Base-by-base conservation (phyloP, 2,888 invertebrate species). In the Thereva unica region DNA sequence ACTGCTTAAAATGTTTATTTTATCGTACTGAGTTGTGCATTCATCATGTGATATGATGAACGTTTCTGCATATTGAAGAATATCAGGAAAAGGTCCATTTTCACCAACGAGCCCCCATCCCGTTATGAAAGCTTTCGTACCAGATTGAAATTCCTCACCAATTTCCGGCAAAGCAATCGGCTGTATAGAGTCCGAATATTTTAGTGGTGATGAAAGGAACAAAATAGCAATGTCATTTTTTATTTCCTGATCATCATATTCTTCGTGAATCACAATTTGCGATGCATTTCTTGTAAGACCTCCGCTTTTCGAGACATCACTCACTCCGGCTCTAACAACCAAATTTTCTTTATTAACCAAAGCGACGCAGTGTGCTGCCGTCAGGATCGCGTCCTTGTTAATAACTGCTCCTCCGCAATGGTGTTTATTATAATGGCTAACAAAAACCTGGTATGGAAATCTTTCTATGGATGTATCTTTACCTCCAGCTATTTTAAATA, bases 351-450 rank as follows among this genome's bases (percentile, higher is more conserved):
- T 5, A 9, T 42, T 8, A 9, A 10, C 12, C 3, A 9, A n/a
- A 38, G 72, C 67, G 42, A 84, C 75, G 70, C 87, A 87, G 73
- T 87, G 86, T 4, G 86, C 87, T 12, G 87, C 86, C 1, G 86
- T 87, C 0, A 87, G 68, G 4, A 85, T 80, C 4, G 75, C 72
- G 35, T 82, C 82, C 47, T 80, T 76, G 12, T 74, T 76, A 53
- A 82, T 82, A 23, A 87, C 77, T 5, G 84, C 76, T 0, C 84
- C 87, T 0, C 87, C 86, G 71, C 87, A 87, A 0, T 78, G 76
- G 70, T 86, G 86, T 0, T 76, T 72, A 2, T 82, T 83, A 10
- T 78, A 73, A 9, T 72, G 71, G n/a, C 74, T 75, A 3, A 80
- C 40, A 1, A 78, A 78, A 2, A 77, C 71, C 68, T 76, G 76